Evolutionary conservation across 2,888 invertebrate species (phyloP), one percentile per base, ranked within the genome.

Genomic region (Cephus pulcher): DNA sequence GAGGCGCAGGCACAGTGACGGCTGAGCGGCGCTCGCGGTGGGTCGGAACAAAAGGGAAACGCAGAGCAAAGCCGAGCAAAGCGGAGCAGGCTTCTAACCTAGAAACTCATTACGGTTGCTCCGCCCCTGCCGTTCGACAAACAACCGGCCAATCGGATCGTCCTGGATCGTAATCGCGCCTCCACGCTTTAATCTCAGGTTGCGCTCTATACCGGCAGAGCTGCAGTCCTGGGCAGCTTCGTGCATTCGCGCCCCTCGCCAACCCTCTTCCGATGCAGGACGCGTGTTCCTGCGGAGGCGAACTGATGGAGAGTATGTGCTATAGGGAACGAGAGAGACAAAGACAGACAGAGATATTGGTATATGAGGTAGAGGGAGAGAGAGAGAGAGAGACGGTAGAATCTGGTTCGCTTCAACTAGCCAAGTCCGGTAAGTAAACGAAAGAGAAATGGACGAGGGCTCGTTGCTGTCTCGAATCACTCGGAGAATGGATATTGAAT

Each of bases 41-140:
- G 34, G 71, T 71, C 71, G 74, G 75, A 75, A 76, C 73, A 77
- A 35, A 76, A 78, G 73, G 76, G 75, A 71, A 69, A 33, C 34
- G 12, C 71, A 9, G 33, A 34, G 71, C 71, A 33, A 71, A 78
- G 75, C 81, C 78, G 78, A 79, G 76, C 80, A 79, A 83, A 80
- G 79, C 80, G 78, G 77, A 81, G 79, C 80, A 81, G 82, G 83
- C 86, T 85, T 86, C 83, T 82, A 86, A 90, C 89, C 88, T 89
- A 88, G 89, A 89, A 91, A 90, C 91, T 90, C 91, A 90, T 91
- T 91, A 91, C 88, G 83, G 83, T 90, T 81, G 91, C 91, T 90
- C 91, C 91, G 91, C 91, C 91, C 87, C 88, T 85, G 82, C 86
- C 84, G 86, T 90, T 91, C 90, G 89, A 90, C 87, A 85, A 87